Conservation (phyloP, 2,888 invertebrate species). For the Catocala fraxini region DNA sequence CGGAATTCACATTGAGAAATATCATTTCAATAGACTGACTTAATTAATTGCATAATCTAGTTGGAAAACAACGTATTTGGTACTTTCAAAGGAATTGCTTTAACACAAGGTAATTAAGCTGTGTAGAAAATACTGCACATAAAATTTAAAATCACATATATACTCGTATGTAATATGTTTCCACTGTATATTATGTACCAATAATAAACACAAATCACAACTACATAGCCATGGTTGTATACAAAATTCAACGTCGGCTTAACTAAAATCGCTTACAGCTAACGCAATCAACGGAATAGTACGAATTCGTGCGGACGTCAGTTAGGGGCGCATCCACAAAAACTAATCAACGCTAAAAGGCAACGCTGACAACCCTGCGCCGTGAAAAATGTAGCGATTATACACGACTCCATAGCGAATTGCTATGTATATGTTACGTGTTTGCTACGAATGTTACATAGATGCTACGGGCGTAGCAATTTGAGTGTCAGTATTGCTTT, state of each 20-base stretch:
- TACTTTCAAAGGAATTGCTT: no score
- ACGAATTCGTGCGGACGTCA: conserved; percentile 34
- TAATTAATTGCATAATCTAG: no score
- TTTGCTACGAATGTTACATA: conserved; percentile 28
- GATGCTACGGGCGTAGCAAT: conserved; percentile 48
- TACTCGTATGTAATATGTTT: background rate
- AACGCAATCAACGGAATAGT: conserved; percentile 42
- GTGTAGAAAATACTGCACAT: no score
- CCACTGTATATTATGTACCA: background rate
- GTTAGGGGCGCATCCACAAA: conserved; percentile 43
- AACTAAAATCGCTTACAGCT: conserved; percentile 36
- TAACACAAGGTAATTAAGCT: no score
- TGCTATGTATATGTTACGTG: conserved; percentile 34
- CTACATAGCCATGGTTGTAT: background rate
- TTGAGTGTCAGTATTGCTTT: conserved; percentile 41
- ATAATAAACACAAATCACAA: background rate
- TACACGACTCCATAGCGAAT: conserved; percentile 34
- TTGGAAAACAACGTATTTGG: no score
- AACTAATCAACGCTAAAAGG: conserved; percentile 66
- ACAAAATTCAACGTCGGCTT: conserved; percentile 8
- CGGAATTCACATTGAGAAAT: no score
- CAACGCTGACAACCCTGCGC: conserved; percentile 47
- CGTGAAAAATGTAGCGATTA: conserved; percentile 52
- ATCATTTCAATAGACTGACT: no score
- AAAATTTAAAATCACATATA: no score